A percentile compares a stretch with the other conserved stretches of the same genome.
Conservation (phyloP, 1,140 invertebrate species). For the Drosophila ficusphila region DNA sequence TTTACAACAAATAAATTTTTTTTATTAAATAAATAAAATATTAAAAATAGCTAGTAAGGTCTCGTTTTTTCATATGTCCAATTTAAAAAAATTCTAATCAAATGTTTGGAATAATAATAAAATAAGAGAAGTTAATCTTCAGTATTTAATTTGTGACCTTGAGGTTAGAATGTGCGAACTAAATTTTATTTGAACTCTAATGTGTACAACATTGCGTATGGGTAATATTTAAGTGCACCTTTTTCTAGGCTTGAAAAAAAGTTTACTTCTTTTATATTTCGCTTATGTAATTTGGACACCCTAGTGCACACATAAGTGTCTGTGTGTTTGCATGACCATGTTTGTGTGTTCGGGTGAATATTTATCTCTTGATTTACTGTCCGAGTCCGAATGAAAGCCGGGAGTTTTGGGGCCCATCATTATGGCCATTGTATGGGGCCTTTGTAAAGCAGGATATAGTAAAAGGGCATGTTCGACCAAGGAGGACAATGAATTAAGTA, state of each 20-base stretch:
- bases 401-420: slow-evolving; percentile 44
- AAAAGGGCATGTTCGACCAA: slow-evolving; percentile 3
- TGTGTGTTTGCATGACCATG: slow-evolving; percentile 1
- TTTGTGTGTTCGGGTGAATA: slow-evolving; percentile 26
- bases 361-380: slow-evolving; percentile 81
- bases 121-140: too few species aligned
- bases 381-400: slow-evolving; percentile 15
- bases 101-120: too few species aligned
- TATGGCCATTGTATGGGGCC: slow-evolving; percentile 26
- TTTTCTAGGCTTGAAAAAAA: background rate
- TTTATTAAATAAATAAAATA: background rate
- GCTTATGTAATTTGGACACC: background rate
- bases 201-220: background rate
- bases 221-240: background rate
- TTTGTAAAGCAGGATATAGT: slow-evolving; percentile 1
- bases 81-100: too few species aligned
- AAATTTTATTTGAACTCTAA: too few species aligned
- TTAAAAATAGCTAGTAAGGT: too few species aligned
- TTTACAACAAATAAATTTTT: background rate
- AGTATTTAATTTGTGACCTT: too few species aligned
- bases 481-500: background rate
- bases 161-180: too few species aligned
- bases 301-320: slow-evolving; percentile 16
- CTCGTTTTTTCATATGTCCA: too few species aligned
- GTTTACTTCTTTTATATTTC: background rate